A percentile compares a stretch with the other conserved stretches of the same genome.
phyloP scores from a whole-genome alignment of 2,888 invertebrate species.

The Drosophila histrio region DNA sequence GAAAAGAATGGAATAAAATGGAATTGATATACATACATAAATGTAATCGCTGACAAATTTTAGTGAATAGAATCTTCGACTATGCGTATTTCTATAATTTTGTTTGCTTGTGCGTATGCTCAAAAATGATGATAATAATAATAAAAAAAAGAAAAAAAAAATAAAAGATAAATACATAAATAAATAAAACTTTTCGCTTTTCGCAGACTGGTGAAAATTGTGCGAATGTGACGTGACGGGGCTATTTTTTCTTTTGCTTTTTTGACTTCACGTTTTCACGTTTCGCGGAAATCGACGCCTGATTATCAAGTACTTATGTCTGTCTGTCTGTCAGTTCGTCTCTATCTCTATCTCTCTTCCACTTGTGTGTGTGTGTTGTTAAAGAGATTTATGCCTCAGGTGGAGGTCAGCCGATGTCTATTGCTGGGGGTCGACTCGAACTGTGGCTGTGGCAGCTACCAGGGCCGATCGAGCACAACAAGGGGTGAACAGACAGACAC shows the following conservation, averaged over 20 bases:
- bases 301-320: conserved; percentile 37
- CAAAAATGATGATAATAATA: background rate
- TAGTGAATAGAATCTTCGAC: conserved; percentile 15
- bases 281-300: conserved; percentile 47
- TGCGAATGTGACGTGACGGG: conserved; percentile 41
- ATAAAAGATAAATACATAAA: background rate
- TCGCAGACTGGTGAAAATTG: conserved; percentile 41
- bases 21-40: background rate
- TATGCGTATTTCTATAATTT: background rate
- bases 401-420: conserved; percentile 45
- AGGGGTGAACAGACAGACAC: background rate
- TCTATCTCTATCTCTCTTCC: background rate
- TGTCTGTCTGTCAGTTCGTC: background rate
- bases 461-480: conserved; percentile 21
- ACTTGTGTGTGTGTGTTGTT: conserved; percentile 2
- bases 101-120: conserved; percentile 20
- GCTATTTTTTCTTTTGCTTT: conserved; percentile 3
- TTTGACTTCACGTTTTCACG: conserved; percentile 40
- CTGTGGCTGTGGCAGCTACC: conserved; percentile 14
- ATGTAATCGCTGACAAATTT: background rate
- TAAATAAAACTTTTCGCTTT: conserved; percentile 27
- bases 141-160: background rate
- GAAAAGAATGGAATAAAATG: no score
- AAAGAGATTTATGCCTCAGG: conserved; percentile 32
- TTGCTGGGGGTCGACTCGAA: conserved; percentile 32